Conservation (phyloP, 2,888 invertebrate species). For the Dicroscelio sp. region DNA sequence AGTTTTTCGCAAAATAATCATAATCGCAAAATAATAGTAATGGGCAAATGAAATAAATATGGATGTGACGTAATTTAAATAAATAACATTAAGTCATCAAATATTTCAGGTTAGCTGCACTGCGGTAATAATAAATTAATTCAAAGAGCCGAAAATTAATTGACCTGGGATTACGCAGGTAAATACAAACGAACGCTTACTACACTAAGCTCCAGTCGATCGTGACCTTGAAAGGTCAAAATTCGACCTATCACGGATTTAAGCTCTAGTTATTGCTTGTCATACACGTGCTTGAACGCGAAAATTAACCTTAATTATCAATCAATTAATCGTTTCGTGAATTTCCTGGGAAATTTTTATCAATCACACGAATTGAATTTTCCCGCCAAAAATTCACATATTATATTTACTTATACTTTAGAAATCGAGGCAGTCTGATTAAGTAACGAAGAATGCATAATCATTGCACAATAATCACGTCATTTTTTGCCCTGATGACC, state of each 20-base stretch:
- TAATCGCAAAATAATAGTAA: constrained; percentile 34
- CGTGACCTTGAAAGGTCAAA: constrained; percentile 53
- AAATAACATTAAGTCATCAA: constrained; percentile 49
- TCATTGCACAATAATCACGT: constrained; percentile 52
- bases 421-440: constrained; percentile 16
- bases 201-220: constrained; percentile 67
- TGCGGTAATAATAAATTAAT: constrained; percentile 66
- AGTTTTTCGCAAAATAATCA: constrained; percentile 38
- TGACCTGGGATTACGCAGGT: constrained; percentile 23
- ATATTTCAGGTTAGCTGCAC: constrained; percentile 1
- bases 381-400: constrained; percentile 12
- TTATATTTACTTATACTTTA: not conserved
- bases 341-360: not conserved
- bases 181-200: constrained; percentile 54
- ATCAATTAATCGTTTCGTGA: not conserved
- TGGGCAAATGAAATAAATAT: constrained; percentile 54
- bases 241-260: constrained; percentile 89
- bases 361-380: not conserved
- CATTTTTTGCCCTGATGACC: constrained; percentile 8
- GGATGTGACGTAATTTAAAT: constrained; percentile 8
- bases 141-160: constrained; percentile 30
- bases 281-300: constrained; percentile 89
- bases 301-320: constrained; percentile 82
- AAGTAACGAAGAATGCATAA: constrained; percentile 19
- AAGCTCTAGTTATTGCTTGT: constrained; percentile 91